Conservation (phyloP, 2,797 vertebrate genomes). For the Lagodon rhomboides region DNA sequence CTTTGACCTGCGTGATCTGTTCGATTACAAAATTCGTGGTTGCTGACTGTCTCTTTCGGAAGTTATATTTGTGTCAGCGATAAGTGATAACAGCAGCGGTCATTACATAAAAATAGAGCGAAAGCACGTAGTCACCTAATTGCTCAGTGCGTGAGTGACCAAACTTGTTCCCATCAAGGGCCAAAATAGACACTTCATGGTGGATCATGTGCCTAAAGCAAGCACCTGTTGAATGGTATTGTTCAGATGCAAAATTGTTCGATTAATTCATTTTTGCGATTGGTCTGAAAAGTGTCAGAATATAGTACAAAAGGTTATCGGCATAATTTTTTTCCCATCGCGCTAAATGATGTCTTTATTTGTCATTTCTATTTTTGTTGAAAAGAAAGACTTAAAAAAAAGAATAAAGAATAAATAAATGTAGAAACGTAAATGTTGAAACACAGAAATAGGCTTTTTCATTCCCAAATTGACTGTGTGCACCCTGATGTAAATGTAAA, state of each 20-base stretch:
- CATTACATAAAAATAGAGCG: not conserved
- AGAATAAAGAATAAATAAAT: too few relatives aligned
- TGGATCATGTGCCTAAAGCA: too few relatives aligned
- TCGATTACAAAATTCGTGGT: conserved; percentile 10
- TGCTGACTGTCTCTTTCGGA: not conserved
- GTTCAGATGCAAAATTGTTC: too few relatives aligned
- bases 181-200: too few relatives aligned
- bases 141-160: too few relatives aligned
- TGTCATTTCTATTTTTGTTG: too few relatives aligned
- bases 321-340: not conserved
- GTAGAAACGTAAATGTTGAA: too few relatives aligned
- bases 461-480: not conserved
- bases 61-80: not conserved
- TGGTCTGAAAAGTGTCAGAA: not conserved
- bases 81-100: not conserved
- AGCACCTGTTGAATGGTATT: too few relatives aligned
- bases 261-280: not conserved
- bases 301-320: not conserved
- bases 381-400: too few relatives aligned
- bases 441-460: too few relatives aligned
- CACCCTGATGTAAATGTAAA: not conserved
- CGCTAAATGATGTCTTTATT: not conserved
- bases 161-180: too few relatives aligned
- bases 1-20: conserved; percentile 8
- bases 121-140: not conserved